These are phyloP conservation scores for Beroe ovata DNA, from an alignment of 37 sponge, comb jelly and placozoan species.

Conservation along the genomic window DNA sequence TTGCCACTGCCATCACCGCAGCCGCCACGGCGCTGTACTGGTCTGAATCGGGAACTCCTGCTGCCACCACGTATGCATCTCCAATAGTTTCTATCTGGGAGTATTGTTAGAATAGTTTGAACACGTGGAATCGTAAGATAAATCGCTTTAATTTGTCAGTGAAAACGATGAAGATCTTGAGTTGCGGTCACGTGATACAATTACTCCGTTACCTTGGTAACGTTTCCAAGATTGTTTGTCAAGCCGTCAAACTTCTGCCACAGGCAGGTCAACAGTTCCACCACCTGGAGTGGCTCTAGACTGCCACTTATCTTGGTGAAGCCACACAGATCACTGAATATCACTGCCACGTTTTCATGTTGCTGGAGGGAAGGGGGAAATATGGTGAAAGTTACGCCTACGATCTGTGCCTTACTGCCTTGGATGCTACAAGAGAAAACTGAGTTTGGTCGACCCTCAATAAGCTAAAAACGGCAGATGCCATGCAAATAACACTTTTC, in stretches of 20 bases:
- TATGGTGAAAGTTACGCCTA: no score
- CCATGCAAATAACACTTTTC: no score
- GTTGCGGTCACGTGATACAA: not conserved
- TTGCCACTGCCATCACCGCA: slow-evolving; percentile 23
- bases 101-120: no score
- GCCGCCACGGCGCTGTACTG: slow-evolving; percentile 25
- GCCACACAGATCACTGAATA: slow-evolving; percentile 47
- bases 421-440: no score
- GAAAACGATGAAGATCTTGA: not conserved
- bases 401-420: no score
- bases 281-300: slow-evolving; percentile 24
- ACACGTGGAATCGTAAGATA: not conserved
- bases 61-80: slow-evolving; percentile 26
- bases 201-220: slow-evolving; percentile 11
- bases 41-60: slow-evolving; percentile 36
- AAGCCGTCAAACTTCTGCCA: slow-evolving; percentile 49
- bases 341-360: slow-evolving; percentile 47
- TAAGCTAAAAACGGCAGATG: no score
- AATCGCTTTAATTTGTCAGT: no score
- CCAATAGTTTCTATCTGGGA: slow-evolving; percentile 45
- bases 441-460: no score
- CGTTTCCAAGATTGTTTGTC: not conserved
- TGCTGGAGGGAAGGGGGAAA: slow-evolving; percentile 8
- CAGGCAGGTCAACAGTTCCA: slow-evolving; percentile 11
- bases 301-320: not conserved